A percentile compares a stretch with the other conserved stretches of the same genome.
These are phyloP conservation scores for Polydrusus cervinus DNA, from an alignment of 2,888 invertebrate genomes.

Conservation along the genomic window DNA sequence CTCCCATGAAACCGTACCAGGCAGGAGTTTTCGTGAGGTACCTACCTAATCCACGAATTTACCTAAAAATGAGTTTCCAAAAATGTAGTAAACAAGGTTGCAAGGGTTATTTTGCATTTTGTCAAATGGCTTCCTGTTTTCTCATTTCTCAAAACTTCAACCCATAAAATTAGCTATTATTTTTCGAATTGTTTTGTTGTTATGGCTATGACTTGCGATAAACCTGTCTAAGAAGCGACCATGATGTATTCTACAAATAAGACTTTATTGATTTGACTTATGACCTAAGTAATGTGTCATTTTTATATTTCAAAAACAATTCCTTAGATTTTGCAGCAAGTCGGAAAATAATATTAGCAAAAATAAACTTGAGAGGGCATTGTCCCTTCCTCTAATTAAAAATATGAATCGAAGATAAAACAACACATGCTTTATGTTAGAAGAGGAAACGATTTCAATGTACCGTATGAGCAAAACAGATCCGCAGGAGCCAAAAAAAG, in stretches of 20 bases:
- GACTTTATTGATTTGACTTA: constrained; percentile 45
- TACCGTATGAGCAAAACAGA: constrained; percentile 50
- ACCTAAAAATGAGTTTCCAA: too few relatives aligned
- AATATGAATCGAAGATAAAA: constrained; percentile 48
- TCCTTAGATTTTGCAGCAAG: constrained; percentile 28
- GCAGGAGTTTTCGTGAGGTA: too few relatives aligned
- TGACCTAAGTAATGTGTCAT: constrained; percentile 40
- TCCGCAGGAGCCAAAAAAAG: constrained; percentile 33
- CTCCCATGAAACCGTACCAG: too few relatives aligned
- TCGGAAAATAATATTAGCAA: constrained; percentile 28
- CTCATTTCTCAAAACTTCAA: too few relatives aligned
- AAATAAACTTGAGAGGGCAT: constrained; percentile 39
- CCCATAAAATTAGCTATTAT: background rate
- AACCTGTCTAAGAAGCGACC: constrained; percentile 16
- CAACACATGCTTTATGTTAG: constrained; percentile 63
- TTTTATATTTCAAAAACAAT: constrained; percentile 35
- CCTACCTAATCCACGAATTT: too few relatives aligned
- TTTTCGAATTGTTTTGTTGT: background rate
- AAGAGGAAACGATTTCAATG: constrained; percentile 59
- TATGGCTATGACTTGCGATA: background rate
- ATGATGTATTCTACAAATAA: constrained; percentile 34
- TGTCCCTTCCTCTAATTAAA: constrained; percentile 49
- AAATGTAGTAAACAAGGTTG: too few relatives aligned
- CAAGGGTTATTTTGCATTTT: too few relatives aligned
- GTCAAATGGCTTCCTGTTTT: too few relatives aligned